A percentile compares a stretch with the other conserved stretches of the same genome.
Conservation (phyloP, 2,113 vertebrate species). For the Verasper variegatus region DNA sequence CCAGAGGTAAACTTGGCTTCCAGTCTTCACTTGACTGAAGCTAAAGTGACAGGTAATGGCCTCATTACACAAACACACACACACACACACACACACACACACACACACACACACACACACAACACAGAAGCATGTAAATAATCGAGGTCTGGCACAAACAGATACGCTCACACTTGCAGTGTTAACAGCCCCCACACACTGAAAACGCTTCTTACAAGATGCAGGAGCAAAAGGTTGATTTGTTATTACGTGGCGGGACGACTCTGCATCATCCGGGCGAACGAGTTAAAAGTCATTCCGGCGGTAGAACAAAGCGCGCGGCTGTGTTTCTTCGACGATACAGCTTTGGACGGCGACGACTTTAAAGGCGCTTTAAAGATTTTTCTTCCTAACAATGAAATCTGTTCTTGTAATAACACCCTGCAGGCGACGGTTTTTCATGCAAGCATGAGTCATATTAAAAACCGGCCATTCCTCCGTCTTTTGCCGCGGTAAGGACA, state of each 20-base stretch:
- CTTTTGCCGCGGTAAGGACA: slow-evolving; percentile 38
- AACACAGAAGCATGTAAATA: slow-evolving; percentile 53
- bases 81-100: too few relatives aligned
- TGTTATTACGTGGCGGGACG: slow-evolving; percentile 17
- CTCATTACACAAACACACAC: slow-evolving; percentile 68
- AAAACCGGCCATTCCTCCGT: slow-evolving; percentile 35
- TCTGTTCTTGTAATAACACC: slow-evolving; percentile 36
- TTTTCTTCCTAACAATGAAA: slow-evolving; percentile 46
- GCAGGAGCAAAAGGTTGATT: slow-evolving; percentile 18
- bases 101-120: slow-evolving; percentile 9
- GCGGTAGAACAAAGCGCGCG: slow-evolving; percentile 17
- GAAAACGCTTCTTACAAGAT: slow-evolving; percentile 18
- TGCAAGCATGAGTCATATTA: slow-evolving; percentile 42
- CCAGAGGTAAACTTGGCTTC: slow-evolving; percentile 74
- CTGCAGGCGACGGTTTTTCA: slow-evolving; percentile 38
- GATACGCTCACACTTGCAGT: slow-evolving; percentile 34
- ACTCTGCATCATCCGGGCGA: slow-evolving; percentile 20
- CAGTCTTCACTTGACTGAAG: slow-evolving; percentile 66
- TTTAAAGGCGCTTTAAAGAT: slow-evolving; percentile 20
- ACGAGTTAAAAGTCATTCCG: slow-evolving; percentile 24
- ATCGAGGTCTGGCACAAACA: slow-evolving; percentile 54
- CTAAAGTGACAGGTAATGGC: slow-evolving; percentile 72
- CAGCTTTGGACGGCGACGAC: not conserved
- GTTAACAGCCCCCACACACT: slow-evolving; percentile 11
- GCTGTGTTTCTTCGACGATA: slow-evolving; percentile 2